Evolutionary conservation across 2,113 vertebrate species (phyloP).

Genomic region (Rhipidura dahli): DNA sequence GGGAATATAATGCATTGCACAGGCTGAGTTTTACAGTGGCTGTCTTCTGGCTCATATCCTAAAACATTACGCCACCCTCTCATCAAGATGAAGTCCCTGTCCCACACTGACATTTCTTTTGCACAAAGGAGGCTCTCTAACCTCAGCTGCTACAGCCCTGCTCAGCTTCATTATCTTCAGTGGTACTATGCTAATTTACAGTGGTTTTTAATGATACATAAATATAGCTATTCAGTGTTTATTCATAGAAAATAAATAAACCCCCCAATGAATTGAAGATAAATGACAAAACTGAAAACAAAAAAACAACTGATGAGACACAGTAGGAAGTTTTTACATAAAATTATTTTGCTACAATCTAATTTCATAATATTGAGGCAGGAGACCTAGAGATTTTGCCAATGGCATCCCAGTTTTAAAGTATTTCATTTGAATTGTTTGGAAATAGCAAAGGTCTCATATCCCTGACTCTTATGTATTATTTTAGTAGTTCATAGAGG

Average conservation of each 20-base stretch:
- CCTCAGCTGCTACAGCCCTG: neutral
- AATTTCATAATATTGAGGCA: neutral
- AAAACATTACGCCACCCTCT: neutral
- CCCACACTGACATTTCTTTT: neutral
- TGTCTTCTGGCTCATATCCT: neutral
- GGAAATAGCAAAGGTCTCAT: neutral
- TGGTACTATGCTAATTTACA: neutral
- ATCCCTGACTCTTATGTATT: neutral
- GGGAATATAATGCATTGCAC: neutral
- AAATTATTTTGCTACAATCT: neutral
- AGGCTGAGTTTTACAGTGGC: neutral
- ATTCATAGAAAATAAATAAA: neutral
- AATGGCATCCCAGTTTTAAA: neutral
- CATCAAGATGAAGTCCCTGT: neutral
- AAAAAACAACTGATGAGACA: neutral
- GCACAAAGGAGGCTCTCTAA: neutral
- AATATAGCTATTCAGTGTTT: neutral
- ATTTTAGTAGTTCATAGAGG: neutral
- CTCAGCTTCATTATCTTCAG: neutral
- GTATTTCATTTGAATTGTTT: neutral
- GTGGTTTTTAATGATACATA: neutral
- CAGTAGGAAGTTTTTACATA: neutral
- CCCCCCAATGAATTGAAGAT: accelerated
- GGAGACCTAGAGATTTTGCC: neutral
- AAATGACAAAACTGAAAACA: neutral